phyloP scores from a whole-genome alignment of 2,797 vertebrate species.

The Hypotaenidia okinawae region DNA sequence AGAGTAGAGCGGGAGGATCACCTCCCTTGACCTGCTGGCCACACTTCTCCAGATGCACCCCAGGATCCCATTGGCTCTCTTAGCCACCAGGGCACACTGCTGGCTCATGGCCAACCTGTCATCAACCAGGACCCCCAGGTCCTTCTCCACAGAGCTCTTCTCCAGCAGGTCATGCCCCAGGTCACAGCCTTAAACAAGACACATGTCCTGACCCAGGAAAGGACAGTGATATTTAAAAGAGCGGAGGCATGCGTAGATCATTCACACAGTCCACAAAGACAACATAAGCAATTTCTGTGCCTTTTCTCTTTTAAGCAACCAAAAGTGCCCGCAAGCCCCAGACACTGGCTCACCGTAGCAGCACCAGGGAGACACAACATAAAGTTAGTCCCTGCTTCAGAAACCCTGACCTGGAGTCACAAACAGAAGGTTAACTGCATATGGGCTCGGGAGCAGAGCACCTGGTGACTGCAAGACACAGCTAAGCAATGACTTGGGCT shows the following conservation, averaged over 20 bases:
- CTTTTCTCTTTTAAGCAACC: background rate
- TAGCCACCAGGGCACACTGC: too few relatives aligned
- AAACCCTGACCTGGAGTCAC: background rate
- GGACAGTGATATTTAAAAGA: background rate
- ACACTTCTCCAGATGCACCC: too few relatives aligned
- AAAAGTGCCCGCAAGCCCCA: background rate
- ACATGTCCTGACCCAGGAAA: background rate
- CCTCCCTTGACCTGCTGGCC: too few relatives aligned
- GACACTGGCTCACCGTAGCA: background rate
- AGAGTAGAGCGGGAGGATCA: too few relatives aligned
- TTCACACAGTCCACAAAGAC: background rate
- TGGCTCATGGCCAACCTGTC: too few relatives aligned
- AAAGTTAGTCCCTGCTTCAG: background rate
- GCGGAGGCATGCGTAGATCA: background rate
- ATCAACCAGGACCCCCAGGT: too few relatives aligned
- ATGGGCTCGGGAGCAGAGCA: rapidly evolving
- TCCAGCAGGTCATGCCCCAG: too few relatives aligned
- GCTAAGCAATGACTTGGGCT: background rate
- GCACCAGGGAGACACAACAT: background rate
- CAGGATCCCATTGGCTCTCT: too few relatives aligned
- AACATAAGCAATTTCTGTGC: background rate
- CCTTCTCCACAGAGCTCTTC: too few relatives aligned
- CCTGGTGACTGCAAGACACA: background rate
- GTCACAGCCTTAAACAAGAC: background rate
- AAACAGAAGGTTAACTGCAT: background rate